Percentiles rank a stretch among this genome's conserved stretches.
phyloP scores from a whole-genome alignment of 1,140 invertebrate species.

The Drosophila repleta region DNA sequence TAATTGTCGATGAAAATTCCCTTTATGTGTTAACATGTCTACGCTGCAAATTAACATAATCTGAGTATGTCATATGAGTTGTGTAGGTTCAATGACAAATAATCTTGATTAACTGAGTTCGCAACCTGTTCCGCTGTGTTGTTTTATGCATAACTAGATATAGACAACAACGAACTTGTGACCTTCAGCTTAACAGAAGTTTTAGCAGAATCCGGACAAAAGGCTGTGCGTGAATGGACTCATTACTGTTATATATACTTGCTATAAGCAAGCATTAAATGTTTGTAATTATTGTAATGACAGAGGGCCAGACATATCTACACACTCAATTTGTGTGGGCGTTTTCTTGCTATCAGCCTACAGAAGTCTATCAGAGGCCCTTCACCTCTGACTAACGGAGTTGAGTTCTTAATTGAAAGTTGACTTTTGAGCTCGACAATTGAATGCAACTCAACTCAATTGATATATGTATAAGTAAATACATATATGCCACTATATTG shows the following conservation, averaged over 20 bases:
- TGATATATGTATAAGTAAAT: slow-evolving; percentile 1
- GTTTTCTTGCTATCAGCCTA: slow-evolving; percentile 17
- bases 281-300: slow-evolving; percentile 16
- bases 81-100: background rate
- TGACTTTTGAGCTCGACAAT: slow-evolving; percentile 37
- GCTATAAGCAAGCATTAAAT: background rate
- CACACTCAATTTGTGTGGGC: slow-evolving; percentile 21
- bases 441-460: slow-evolving; percentile 29
- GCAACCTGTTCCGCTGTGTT: slow-evolving; percentile 9
- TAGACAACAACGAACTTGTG: slow-evolving; percentile 5
- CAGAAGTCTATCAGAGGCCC: slow-evolving; percentile 1
- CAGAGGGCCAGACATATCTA: background rate
- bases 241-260: background rate
- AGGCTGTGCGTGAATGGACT: slow-evolving; percentile 9
- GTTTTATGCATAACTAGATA: slow-evolving; percentile 11
- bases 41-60: no score
- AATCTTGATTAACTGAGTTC: slow-evolving; percentile 9
- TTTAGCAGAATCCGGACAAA: slow-evolving; percentile 25
- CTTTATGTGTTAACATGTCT: no score
- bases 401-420: slow-evolving; percentile 24
- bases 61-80: background rate
- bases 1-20: no score
- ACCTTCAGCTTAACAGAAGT: slow-evolving; percentile 31
- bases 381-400: slow-evolving; percentile 19
- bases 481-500: background rate